These are phyloP conservation scores for Melopsittacus undulatus DNA, from an alignment of 2,797 vertebrate genomes.

Conservation along the genomic window DNA sequence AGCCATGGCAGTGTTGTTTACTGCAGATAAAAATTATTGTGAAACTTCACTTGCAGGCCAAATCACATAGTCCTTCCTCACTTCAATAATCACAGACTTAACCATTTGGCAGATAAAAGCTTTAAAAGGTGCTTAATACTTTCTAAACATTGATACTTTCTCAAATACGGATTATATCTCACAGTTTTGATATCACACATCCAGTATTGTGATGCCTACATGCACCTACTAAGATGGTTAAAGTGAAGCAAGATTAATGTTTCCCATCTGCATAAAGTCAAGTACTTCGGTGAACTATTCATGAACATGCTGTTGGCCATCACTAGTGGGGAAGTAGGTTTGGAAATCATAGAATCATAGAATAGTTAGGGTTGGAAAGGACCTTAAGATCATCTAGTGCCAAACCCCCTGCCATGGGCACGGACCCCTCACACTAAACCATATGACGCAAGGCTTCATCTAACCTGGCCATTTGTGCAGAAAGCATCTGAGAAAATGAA, in stretches of 20 bases:
- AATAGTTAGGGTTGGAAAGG: too few relatives aligned
- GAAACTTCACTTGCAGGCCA: not conserved
- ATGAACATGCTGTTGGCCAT: not conserved
- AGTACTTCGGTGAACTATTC: not conserved
- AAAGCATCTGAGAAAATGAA: not conserved
- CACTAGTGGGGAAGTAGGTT: not conserved
- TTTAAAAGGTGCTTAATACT: not conserved
- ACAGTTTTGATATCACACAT: not conserved
- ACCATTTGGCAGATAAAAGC: not conserved
- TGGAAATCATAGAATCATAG: too few relatives aligned
- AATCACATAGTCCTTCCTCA: not conserved
- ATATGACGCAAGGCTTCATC: too few relatives aligned
- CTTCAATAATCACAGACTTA: not conserved
- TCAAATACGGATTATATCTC: not conserved
- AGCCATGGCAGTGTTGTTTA: not conserved
- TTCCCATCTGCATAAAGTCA: not conserved
- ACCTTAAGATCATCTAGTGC: too few relatives aligned
- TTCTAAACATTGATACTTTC: not conserved
- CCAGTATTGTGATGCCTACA: not conserved
- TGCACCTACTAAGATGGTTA: not conserved
- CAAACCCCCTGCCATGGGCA: too few relatives aligned
- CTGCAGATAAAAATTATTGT: not conserved
- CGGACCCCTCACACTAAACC: too few relatives aligned
- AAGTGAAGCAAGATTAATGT: not conserved
- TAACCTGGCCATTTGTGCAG: not conserved